phyloP scores from a whole-genome alignment of 2,797 vertebrate species.

The Pipistrellus pygmaeus region DNA sequence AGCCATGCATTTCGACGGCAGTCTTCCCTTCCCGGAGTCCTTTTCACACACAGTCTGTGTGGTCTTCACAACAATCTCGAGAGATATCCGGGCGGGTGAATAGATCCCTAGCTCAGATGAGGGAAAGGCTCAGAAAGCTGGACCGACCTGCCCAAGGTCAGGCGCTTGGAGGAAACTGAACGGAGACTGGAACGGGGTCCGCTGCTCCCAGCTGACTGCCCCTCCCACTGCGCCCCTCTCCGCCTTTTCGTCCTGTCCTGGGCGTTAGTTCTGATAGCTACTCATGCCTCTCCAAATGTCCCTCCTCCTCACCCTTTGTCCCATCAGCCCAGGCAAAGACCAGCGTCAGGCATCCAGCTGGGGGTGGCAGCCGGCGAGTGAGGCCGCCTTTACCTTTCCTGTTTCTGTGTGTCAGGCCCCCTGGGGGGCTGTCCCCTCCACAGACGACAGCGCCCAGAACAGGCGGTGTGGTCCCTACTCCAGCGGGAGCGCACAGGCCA shows the following conservation, averaged over 20 bases:
- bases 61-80: constrained; percentile 8
- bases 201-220: not conserved
- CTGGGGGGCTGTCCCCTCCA: not conserved
- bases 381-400: not conserved
- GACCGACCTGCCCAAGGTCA: constrained; percentile 17
- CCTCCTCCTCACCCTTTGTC: not conserved
- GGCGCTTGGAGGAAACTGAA: not conserved
- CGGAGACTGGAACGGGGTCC: not conserved
- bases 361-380: not conserved
- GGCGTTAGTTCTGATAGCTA: not conserved
- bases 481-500: not conserved
- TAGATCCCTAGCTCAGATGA: not conserved
- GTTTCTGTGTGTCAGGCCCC: not conserved
- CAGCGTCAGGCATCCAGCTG: not conserved
- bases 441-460: not conserved
- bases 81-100: not conserved
- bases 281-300: not conserved
- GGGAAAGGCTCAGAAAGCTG: not conserved
- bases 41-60: not conserved
- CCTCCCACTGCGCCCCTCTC: not conserved
- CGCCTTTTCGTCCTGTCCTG: not conserved
- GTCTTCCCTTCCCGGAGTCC: not conserved
- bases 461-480: not conserved
- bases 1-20: not conserved
- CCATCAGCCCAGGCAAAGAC: not conserved